These are phyloP conservation scores for Pterocles gutturalis DNA, from an alignment of 2,113 vertebrate genomes.

Conservation along the genomic window DNA sequence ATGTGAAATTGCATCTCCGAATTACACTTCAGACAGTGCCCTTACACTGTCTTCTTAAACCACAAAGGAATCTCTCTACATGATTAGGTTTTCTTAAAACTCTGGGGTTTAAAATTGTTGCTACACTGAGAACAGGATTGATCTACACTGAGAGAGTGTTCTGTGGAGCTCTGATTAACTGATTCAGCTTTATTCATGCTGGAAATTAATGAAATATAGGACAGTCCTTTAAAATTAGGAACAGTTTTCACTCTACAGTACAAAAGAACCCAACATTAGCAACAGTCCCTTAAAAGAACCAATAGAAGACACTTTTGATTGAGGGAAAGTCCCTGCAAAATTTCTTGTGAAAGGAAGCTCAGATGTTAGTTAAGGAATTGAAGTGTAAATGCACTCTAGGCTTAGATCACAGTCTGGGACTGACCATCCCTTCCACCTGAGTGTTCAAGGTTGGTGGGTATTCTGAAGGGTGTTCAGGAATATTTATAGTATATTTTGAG, in stretches of 20 bases:
- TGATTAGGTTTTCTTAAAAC: neutral
- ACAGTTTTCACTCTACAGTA: neutral
- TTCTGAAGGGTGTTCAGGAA: neutral
- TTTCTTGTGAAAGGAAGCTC: neutral
- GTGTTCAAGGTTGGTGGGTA: neutral
- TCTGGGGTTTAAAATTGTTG: neutral
- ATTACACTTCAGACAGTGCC: neutral
- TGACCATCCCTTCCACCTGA: neutral
- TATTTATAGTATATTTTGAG: neutral
- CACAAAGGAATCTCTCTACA: neutral
- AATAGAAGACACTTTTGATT: neutral
- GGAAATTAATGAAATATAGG: neutral
- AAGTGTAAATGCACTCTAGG: neutral
- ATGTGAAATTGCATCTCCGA: neutral
- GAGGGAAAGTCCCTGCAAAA: neutral
- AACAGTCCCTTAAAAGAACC: neutral
- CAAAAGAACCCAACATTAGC: neutral
- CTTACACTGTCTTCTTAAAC: neutral
- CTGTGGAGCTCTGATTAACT: neutral
- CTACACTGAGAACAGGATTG: neutral
- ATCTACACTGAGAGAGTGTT: neutral
- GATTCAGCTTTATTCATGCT: neutral
- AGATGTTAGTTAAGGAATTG: neutral
- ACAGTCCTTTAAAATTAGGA: neutral
- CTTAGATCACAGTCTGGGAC: neutral